phyloP scores from a whole-genome alignment of 1,140 invertebrate genomes.

The Adoxophyes honmai region DNA sequence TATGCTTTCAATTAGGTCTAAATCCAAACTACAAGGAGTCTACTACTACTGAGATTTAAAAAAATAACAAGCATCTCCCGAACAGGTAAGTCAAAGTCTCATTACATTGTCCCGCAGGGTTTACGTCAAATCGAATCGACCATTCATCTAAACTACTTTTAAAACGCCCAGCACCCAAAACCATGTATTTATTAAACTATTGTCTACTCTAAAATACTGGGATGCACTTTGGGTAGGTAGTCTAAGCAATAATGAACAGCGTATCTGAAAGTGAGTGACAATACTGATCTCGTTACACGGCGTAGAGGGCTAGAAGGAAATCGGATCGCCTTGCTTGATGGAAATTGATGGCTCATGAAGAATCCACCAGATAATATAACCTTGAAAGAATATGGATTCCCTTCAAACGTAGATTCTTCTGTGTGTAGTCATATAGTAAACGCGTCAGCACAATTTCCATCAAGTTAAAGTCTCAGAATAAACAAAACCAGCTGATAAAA shows the following conservation, averaged over 20 bases:
- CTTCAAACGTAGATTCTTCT: no score
- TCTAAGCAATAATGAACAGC: conserved; percentile 35
- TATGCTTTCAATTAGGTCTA: no score
- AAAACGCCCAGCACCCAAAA: conserved; percentile 64
- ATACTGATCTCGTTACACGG: conserved; percentile 32
- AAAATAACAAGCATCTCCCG: conserved; percentile 49
- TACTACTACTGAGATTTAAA: conserved; percentile 32
- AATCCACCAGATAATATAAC: no score
- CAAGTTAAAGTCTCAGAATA: no score
- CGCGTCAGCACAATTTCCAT: no score
- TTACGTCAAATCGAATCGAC: conserved; percentile 39
- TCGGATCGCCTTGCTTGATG: no score
- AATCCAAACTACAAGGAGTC: no score
- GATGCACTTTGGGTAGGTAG: conserved; percentile 65
- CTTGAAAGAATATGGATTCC: no score
- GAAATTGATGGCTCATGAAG: no score
- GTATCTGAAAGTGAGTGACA: conserved; percentile 25
- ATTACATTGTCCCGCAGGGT: conserved; percentile 38
- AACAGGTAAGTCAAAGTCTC: conserved; percentile 37
- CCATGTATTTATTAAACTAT: conserved; percentile 37
- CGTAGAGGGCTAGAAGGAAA: no score
- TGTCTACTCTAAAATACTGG: conserved; percentile 64
- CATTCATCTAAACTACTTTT: conserved; percentile 55
- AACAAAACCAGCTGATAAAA: no score
- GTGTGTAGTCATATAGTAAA: no score